Evolutionary conservation across 2,113 vertebrate genomes (phyloP).

Genomic region (Etheostoma spectabile): DNA sequence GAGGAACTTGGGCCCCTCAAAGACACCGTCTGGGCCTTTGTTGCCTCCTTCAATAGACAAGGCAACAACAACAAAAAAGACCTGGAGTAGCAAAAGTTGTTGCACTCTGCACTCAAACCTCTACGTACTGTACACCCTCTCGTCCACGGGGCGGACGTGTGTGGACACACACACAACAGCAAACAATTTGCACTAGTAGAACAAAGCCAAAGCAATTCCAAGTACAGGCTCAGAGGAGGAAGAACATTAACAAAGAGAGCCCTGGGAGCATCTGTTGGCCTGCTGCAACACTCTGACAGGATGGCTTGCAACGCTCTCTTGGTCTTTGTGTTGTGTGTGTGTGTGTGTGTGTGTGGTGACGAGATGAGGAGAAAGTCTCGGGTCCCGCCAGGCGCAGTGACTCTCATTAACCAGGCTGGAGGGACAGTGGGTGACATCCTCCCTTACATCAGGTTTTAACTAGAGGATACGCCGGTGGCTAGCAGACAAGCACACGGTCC

Average conservation of each 20-base stretch:
- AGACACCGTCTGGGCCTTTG: conserved; percentile 62
- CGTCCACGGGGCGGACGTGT: conserved; percentile 5
- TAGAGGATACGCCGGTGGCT: conserved; percentile 45
- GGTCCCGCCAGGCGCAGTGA: conserved; percentile 32
- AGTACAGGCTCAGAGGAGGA: conserved; percentile 33
- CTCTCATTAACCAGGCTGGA: conserved; percentile 55
- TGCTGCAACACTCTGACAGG: conserved; percentile 52
- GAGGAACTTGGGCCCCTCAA: conserved; percentile 57
- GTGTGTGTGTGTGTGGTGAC: conserved; percentile 6
- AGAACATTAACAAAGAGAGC: conserved; percentile 51
- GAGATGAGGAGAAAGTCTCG: background rate
- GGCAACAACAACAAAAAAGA: conserved; percentile 3
- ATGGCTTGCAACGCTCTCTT: conserved; percentile 48
- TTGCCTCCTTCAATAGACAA: conserved; percentile 61
- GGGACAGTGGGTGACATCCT: conserved; percentile 46
- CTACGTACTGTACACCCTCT: background rate
- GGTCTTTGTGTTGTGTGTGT: conserved; percentile 25
- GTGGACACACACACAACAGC: background rate
- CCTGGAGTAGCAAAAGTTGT: conserved; percentile 30
- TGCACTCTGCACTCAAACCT: conserved; percentile 24
- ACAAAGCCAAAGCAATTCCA: conserved; percentile 47
- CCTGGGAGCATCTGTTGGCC: conserved; percentile 48
- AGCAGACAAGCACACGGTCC: conserved; percentile 33
- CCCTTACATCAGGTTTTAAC: conserved; percentile 38
- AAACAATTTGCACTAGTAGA: conserved; percentile 32